Evolutionary conservation across 2,113 vertebrate genomes (phyloP).

Genomic region (Nibea albiflora): DNA sequence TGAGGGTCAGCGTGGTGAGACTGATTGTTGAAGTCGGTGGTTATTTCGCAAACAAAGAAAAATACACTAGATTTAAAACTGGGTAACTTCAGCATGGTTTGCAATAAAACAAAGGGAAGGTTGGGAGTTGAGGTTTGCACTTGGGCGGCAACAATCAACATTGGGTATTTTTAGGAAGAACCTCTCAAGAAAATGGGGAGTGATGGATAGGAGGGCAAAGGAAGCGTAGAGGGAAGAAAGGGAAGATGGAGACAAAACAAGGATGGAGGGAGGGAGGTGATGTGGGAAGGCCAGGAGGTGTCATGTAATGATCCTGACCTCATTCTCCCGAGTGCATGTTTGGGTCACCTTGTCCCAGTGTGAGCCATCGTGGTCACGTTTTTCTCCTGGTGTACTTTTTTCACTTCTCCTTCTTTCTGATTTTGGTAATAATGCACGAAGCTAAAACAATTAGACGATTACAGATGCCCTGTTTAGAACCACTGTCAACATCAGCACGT

Average conservation of each 20-base stretch:
- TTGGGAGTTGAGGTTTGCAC: neutral
- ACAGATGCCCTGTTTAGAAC: neutral
- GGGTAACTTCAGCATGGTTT: neutral
- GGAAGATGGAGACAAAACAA: neutral
- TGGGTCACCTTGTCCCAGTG: conserved; percentile 12
- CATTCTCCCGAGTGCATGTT: conserved; percentile 17
- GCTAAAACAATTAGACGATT: neutral
- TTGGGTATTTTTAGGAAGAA: neutral
- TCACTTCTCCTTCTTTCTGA: neutral
- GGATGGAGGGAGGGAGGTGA: too few relatives aligned
- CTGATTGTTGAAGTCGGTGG: neutral
- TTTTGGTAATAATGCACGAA: neutral
- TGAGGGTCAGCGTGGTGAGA: neutral
- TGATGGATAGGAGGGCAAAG: neutral
- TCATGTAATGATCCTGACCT: conserved; percentile 5
- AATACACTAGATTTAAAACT: neutral
- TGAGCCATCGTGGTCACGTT: neutral
- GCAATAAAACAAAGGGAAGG: neutral
- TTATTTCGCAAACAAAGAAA: neutral
- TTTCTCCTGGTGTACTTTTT: conserved; percentile 9
- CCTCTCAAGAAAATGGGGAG: neutral
- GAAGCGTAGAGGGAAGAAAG: neutral
- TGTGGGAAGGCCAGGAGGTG: neutral
- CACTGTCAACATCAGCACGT: neutral
- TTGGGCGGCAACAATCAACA: too few relatives aligned